phyloP scores from a whole-genome alignment of 1,140 invertebrate species.

The Calephelis nemesis region DNA sequence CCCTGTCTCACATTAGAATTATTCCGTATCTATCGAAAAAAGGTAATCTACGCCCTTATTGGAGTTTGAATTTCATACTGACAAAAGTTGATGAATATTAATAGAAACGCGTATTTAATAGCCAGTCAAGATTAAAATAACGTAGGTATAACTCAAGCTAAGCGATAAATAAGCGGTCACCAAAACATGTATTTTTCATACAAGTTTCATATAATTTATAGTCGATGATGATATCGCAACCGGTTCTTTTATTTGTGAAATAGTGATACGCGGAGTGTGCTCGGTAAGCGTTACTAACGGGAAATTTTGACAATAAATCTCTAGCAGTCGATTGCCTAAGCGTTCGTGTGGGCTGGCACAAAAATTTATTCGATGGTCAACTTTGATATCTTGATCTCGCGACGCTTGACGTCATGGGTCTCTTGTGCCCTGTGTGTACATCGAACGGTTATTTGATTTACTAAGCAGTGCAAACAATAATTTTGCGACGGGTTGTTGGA shows the following conservation, averaged over 20 bases:
- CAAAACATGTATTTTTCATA: conserved; percentile 76
- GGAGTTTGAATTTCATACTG: conserved; percentile 20
- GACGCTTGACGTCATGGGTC: conserved; percentile 44
- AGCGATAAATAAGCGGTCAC: conserved; percentile 75
- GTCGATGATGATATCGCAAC: conserved; percentile 76
- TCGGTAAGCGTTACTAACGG: conserved; percentile 77
- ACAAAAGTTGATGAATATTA: conserved; percentile 57
- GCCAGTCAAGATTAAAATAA: conserved; percentile 57
- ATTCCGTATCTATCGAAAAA: conserved; percentile 11
- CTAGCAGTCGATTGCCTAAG: conserved; percentile 75
- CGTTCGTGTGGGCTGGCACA: conserved; percentile 70
- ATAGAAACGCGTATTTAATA: conserved; percentile 56
- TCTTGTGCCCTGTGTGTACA: conserved; percentile 41
- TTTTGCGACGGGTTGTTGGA: conserved; percentile 32
- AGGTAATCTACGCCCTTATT: conserved; percentile 7
- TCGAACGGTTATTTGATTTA: conserved; percentile 42
- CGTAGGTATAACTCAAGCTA: conserved; percentile 64
- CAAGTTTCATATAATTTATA: conserved; percentile 75
- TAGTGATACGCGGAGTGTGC: conserved; percentile 76
- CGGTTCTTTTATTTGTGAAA: conserved; percentile 78
- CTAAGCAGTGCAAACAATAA: conserved; percentile 29
- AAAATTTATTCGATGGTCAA: conserved; percentile 72
- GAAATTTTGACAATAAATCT: conserved; percentile 78
- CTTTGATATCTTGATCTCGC: conserved; percentile 73
- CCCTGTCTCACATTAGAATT: background rate